A percentile compares a stretch with the other conserved stretches of the same genome.
Conservation (phyloP, 2,797 vertebrate species). For the Lepilemur septentrionalis region DNA sequence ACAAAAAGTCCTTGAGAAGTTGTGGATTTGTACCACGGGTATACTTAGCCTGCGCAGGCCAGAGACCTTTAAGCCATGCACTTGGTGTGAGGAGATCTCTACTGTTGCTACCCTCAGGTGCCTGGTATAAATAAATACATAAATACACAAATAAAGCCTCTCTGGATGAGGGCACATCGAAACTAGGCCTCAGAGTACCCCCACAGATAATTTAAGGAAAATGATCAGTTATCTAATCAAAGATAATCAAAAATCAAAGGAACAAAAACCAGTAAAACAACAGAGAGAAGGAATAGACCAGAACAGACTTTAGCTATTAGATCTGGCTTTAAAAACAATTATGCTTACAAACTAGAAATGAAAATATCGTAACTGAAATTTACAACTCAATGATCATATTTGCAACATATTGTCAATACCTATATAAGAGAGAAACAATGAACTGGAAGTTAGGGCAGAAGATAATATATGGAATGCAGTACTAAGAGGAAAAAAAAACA, state of each 20-base stretch:
- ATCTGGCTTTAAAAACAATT: neutral
- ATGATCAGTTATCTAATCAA: neutral
- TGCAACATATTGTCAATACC: neutral
- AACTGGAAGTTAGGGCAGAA: neutral
- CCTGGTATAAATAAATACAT: neutral
- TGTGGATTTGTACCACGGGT: neutral
- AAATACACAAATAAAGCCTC: neutral
- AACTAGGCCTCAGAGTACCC: neutral
- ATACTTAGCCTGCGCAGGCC: neutral
- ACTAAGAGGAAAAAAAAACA: neutral
- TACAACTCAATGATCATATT: neutral
- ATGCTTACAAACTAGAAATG: conserved; percentile 11
- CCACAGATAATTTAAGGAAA: neutral
- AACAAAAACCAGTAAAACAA: neutral
- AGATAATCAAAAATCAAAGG: neutral
- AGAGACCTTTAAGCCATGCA: neutral
- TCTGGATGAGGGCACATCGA: neutral
- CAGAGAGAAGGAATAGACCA: neutral
- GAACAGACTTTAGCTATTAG: neutral
- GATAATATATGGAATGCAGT: neutral
- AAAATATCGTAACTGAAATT: neutral
- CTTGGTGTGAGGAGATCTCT: neutral
- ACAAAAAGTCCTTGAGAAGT: neutral
- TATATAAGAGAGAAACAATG: neutral
- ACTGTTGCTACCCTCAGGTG: neutral